Conservation (phyloP, 1,140 invertebrate genomes). For the Branchinecta lindahli region DNA sequence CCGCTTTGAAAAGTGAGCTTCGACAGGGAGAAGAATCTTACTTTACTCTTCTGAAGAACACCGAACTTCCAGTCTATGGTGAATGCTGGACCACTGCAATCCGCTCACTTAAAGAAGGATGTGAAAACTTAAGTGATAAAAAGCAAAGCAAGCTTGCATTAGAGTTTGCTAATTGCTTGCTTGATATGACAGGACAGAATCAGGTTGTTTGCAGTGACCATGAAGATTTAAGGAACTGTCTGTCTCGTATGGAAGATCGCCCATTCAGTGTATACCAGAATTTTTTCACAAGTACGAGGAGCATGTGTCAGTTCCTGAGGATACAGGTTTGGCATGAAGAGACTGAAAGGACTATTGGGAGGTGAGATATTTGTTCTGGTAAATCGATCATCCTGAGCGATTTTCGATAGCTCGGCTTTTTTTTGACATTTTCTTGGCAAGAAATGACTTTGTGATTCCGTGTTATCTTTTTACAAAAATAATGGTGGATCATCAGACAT, state of each 20-base stretch:
- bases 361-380: conserved; percentile 24
- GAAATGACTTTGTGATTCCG: neutral
- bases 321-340: conserved; percentile 47
- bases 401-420: neutral
- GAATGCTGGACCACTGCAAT: conserved; percentile 45
- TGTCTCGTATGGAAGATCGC: conserved; percentile 39
- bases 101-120: conserved; percentile 36
- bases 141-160: conserved; percentile 43
- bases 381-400: neutral
- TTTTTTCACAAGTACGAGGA: conserved; percentile 50
- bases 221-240: conserved; percentile 34
- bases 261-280: conserved; percentile 44
- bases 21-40: conserved; percentile 26
- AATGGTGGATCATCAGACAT: neutral
- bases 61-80: conserved; percentile 38
- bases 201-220: conserved; percentile 37
- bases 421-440: neutral
- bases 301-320: conserved; percentile 49
- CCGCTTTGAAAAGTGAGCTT: conserved; percentile 4
- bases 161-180: conserved; percentile 47
- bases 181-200: conserved; percentile 40
- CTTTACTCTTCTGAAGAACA: conserved; percentile 25
- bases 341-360: conserved; percentile 39
- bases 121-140: conserved; percentile 41
- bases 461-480: neutral